Evolutionary conservation across 2,113 vertebrate species (phyloP), one percentile per base, ranked within the genome.

Genomic region (Pteruthius melanotis): DNA sequence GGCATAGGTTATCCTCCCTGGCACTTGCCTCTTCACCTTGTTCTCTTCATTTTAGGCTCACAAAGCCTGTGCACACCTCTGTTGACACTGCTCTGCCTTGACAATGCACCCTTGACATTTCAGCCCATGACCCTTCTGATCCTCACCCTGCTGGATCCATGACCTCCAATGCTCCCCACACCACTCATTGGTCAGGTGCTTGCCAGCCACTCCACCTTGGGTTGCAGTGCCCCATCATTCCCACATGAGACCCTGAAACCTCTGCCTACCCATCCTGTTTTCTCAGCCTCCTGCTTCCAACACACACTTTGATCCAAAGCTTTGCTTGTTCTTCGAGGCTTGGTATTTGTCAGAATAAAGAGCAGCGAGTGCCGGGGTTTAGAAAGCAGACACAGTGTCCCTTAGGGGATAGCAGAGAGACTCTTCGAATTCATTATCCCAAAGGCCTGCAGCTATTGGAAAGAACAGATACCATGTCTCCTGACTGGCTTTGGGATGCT

Each of bases 341-440:
- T 94, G 76, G 64, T 74, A 96, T 96, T 96, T 96, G 80, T 95
- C 80, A 68, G 90, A 85, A 90, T 45, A 96, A 92, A 97, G 61
- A 87, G 70, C 56, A 90, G 92, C 77, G 77, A 82, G 68, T 3
- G 1, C 30, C 63, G 27, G 89, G 77, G 40, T 82, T 93, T 93
- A 80, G 77, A 70, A 93, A 92, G 88, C 92, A 87, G 91, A 87
- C 89, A 72, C 8, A 31, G 27, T 13, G 18, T 93, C 50, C 94
- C 87, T 86, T 61, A 76, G 83, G 90, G 86, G 49, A 90, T 23
- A 84, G 61, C 40, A 68, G 9, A 7, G 65, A 96, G 69, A 71
- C n/a, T 90, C 79, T 88, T 89, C 0, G 6, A 89, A 94, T 95
- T 96, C 68, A 81, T 90, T 93, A 94, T 69, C 80, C 86, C 77